phyloP scores from a whole-genome alignment of 2,113 vertebrate genomes.

The Procavia capensis region DNA sequence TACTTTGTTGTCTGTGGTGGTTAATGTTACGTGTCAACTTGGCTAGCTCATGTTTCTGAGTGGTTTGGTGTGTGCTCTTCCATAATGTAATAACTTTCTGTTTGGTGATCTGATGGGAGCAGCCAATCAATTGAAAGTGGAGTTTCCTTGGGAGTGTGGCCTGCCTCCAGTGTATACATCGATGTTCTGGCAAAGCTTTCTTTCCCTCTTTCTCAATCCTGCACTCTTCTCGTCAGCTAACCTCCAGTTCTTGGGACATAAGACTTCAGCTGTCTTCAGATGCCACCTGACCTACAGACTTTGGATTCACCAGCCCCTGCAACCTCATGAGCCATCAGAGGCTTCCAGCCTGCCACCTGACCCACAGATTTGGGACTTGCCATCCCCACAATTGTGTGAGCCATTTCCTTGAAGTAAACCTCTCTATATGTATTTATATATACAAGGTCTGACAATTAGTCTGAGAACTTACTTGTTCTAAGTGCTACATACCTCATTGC shows the following conservation, averaged over 20 bases:
- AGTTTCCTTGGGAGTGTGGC: neutral
- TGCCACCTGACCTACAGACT: neutral
- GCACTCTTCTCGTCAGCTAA: neutral
- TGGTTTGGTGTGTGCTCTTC: neutral
- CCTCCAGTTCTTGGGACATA: neutral
- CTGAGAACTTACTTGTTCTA: too few species aligned
- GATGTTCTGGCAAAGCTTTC: neutral
- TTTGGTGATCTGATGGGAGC: neutral
- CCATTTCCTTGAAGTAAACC: neutral
- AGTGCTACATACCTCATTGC: too few species aligned
- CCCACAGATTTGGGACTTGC: neutral
- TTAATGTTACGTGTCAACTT: neutral
- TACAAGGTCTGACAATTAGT: too few species aligned
- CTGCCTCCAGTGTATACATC: neutral
- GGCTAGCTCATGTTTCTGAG: neutral
- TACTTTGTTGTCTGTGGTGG: neutral
- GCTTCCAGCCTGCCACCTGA: neutral
- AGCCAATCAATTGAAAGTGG: neutral
- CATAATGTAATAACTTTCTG: neutral
- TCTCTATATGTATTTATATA: too few species aligned
- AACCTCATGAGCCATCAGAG: too few species aligned
- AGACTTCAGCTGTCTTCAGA: neutral
- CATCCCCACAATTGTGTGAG: neutral
- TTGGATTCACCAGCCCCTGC: neutral
- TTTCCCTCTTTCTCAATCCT: neutral